Conservation (phyloP, 2,888 invertebrate species). For the Hesperia comma region DNA sequence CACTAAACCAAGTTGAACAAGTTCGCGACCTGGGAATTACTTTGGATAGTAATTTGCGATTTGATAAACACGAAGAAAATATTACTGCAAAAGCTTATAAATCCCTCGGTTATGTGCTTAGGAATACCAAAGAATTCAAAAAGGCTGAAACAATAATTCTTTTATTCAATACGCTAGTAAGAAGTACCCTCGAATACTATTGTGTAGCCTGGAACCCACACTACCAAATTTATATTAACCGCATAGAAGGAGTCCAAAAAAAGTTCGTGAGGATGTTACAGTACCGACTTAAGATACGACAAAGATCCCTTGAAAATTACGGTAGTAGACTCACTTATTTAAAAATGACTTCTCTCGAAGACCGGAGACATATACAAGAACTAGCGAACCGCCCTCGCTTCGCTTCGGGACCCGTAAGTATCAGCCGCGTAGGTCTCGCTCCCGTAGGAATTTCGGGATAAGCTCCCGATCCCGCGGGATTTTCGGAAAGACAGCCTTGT, state of each 20-base stretch:
- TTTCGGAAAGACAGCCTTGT: too few relatives aligned
- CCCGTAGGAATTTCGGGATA: too few relatives aligned
- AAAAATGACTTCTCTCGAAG: background rate
- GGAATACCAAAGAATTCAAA: background rate
- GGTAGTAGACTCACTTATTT: background rate
- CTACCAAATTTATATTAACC: background rate
- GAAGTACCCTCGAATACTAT: background rate
- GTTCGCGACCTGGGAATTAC: background rate
- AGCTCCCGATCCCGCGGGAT: too few relatives aligned
- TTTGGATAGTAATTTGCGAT: background rate
- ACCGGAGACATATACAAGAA: background rate
- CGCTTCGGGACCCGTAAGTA: too few relatives aligned
- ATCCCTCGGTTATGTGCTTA: background rate
- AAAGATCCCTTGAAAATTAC: background rate
- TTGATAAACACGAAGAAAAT: background rate
- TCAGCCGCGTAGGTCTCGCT: too few relatives aligned
- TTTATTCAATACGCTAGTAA: background rate
- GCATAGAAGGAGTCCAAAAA: background rate
- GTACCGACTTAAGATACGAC: background rate
- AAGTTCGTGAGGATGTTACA: background rate
- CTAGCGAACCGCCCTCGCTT: too few relatives aligned
- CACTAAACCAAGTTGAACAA: background rate
- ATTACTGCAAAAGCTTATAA: background rate
- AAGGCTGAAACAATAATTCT: background rate
- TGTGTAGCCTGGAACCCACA: background rate